A percentile compares a stretch with the other conserved stretches of the same genome.
phyloP scores from a whole-genome alignment of 1,140 invertebrate genomes.

The Conus ventricosus region DNA sequence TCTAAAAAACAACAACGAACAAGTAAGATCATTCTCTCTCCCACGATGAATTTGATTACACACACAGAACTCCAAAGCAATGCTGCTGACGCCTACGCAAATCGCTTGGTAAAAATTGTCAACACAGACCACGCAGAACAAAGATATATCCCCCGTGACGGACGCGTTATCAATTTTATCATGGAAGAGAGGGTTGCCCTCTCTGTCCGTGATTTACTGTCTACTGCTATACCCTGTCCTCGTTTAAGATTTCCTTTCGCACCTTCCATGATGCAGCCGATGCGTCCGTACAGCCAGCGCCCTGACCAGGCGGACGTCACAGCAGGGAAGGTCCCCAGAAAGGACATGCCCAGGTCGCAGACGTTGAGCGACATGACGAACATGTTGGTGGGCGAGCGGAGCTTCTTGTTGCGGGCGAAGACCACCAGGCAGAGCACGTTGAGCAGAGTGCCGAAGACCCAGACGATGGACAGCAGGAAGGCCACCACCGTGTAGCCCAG shows the following conservation, averaged over 20 bases:
- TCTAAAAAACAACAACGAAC: too few relatives aligned
- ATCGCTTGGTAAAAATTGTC: too few relatives aligned
- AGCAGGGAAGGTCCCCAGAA: slow-evolving; percentile 2
- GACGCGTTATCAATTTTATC: too few relatives aligned
- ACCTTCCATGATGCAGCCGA: slow-evolving; percentile 49
- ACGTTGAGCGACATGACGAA: slow-evolving; percentile 57
- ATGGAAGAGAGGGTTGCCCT: too few relatives aligned
- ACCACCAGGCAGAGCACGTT: slow-evolving; percentile 47
- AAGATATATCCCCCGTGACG: too few relatives aligned
- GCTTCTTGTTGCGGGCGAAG: slow-evolving; percentile 55
- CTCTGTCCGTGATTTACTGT: too few relatives aligned
- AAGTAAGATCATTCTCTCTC: too few relatives aligned
- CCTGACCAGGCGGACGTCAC: slow-evolving; percentile 45
- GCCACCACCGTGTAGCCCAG: slow-evolving; percentile 39
- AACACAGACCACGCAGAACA: too few relatives aligned
- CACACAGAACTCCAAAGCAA: too few relatives aligned
- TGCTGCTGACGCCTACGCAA: too few relatives aligned
- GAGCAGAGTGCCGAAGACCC: slow-evolving; percentile 40
- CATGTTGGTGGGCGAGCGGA: slow-evolving; percentile 61
- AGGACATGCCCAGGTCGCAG: slow-evolving; percentile 56
- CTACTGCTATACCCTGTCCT: too few relatives aligned
- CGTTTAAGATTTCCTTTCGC: neutral
- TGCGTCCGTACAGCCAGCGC: slow-evolving; percentile 52
- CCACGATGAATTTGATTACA: too few relatives aligned
- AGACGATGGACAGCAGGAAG: slow-evolving; percentile 37